Base-by-base conservation (phyloP, 2,797 vertebrate genomes). In the Pogoniulus pusillus region DNA sequence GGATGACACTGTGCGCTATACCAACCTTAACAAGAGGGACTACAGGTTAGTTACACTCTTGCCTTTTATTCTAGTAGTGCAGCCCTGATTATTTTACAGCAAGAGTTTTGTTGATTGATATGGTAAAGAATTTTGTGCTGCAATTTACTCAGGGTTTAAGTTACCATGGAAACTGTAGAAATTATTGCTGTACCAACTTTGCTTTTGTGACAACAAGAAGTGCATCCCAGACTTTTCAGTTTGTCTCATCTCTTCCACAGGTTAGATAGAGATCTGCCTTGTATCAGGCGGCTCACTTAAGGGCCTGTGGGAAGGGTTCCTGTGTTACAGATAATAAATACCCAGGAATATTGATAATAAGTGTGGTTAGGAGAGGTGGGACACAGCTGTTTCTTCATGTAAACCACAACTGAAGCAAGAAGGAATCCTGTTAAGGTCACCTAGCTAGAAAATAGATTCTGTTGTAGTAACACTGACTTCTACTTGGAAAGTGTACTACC, bases 1-100 rank as follows among this genome's bases (percentile, higher is more conserved):
- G 99, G 99, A 99, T 6, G 99, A 99, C 57, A 99, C 98, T 0
- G 96, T 99, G 90, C 99, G 99, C 68, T 99, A 96, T 78, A 99
- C 98, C 58, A 97, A 55, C 92, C 91, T 99, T 34, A 78, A 19
- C 58, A 98, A 98, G 82, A 97, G 97, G 43, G 98, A 98, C 82
- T 99, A 99, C 98, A 99, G 98, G 99, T 99, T 86, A 95, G 96
- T 72, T 34, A 35, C 85, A 32, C 39, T 22, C 3, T 23, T 57
- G 8, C 11, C 4, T 91, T 82, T 82, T 54, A n/a, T 55, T 74
- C 26, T 45, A 30, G n/a, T 43, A 4, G 32, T 39, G 17, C 6
- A 65, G 16, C 15, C 20, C 23, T 59, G 51, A 29, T 71, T 75
- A 29, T 62, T 84, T 65, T 62, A 29, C 45, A 72, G n/a, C 41